Percentiles rank a stretch among this genome's conserved stretches.
phyloP scores from a whole-genome alignment of 2,113 vertebrate genomes.

The Halichoerus grypus region DNA sequence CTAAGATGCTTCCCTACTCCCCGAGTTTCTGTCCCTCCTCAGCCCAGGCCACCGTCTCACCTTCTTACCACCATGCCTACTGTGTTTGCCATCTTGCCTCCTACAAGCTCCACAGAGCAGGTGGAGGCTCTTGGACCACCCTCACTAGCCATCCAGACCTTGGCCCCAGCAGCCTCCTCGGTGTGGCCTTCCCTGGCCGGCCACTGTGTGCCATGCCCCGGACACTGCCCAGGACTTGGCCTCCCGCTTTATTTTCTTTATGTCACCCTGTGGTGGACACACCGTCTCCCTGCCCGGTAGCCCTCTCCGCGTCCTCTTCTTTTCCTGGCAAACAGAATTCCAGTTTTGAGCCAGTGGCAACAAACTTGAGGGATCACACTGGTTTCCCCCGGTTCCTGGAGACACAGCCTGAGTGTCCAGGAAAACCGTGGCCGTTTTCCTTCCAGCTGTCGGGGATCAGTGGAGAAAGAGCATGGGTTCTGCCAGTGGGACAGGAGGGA shows the following conservation, averaged over 20 bases:
- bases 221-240: not conserved
- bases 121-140: not conserved
- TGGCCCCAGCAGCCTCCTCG: not conserved
- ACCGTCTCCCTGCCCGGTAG: not conserved
- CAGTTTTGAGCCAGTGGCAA: not conserved
- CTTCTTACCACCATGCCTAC: not conserved
- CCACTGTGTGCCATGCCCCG: not conserved
- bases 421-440: not conserved
- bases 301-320: not conserved
- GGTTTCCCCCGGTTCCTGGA: not conserved
- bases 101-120: not conserved
- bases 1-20: too few species aligned
- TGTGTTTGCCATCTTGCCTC: rapidly evolving
- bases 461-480: not conserved
- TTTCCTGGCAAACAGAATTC: not conserved
- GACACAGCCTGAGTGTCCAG: not conserved
- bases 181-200: rapidly evolving
- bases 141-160: too few species aligned
- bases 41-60: not conserved
- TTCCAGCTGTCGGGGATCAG: not conserved
- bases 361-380: not conserved
- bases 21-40: not conserved
- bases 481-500: rapidly evolving
- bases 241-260: not conserved
- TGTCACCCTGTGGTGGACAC: not conserved